Base-by-base conservation (phyloP, 2,797 vertebrate genomes). In the Falco cherrug region DNA sequence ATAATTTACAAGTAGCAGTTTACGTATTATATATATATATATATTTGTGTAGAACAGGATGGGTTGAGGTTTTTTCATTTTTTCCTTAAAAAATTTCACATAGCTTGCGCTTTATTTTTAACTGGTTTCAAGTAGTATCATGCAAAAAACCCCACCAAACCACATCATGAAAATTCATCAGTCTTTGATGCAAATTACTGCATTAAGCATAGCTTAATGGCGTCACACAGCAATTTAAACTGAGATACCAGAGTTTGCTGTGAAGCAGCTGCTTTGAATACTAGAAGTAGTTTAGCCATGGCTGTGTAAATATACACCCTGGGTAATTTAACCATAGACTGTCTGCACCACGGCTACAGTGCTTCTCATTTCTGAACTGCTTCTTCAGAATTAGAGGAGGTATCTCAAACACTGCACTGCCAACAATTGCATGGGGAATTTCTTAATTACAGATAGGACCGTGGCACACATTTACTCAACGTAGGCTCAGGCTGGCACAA, bases 1-100 rank as follows among this genome's bases (percentile, higher is more conserved):
- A 35, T 61, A 11, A 85, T 50, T 79, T 63, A 47, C 5, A 84
- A 80, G 20, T 13, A 80, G 0, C 9, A 33, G 56, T 77, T 54
- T 64, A 22, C 65, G 48, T 14, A 33, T 59, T 14, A 16, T 59
- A 51, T 5, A 8, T 31, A 39, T 4, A 6, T 4, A 6, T 9
- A 57, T 1, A 75, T 7, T 25, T 63, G 16, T 50, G 7, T 57
- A 59, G 73, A 83, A 48, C 3, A 41, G 0, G 5, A 13, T 51
- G 22, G 0, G 11, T 7, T 57, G 24, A 24, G 6, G 0, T 65
- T 45, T 29, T 25, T 7, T 21, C 7, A 22, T 5, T 13, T 61
- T 71, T 79, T 20, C 15, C 8, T 14, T 70, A 19, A 57, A 67
- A 67, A 50, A 51, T 43, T 39, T 90, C 31, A 56, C 6, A 28